Base-by-base conservation (phyloP, 1,140 invertebrate genomes). In the Pogonus chalceus region DNA sequence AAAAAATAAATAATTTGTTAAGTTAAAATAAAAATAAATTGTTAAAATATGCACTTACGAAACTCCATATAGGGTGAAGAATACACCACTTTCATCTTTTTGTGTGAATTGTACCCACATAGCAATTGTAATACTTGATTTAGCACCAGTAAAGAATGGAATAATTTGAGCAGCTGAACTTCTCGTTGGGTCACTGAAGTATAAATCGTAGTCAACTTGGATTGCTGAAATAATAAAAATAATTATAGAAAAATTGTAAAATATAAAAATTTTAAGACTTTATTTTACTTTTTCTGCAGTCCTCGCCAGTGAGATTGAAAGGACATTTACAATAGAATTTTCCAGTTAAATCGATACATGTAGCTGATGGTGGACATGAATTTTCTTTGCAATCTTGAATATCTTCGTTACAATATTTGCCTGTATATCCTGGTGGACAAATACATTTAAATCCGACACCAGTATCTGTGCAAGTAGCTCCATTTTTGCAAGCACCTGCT, bases 21-120 rank as follows among this genome's bases (percentile, higher is more conserved):
- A 46, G 51, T 12, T 47, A 47, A 37, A 10, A 49, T 12, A 51
- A 53, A 31, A 54, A 39, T 20, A 35, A 31, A 48, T 49, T 21
- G 7, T n/a, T 26, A 52, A 56, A 48, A 49, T 55, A 47, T 26
- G n/a, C n/a, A 75, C 75, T 63, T 79, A 89, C 76, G 81, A 79
- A 12, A 94, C 91, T 52, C 82, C 82, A 66, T 96, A 98, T 0
- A 96, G 76, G 0, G 91, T 95, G 60, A 97, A 91, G 79, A 96
- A 94, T 53, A 91, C 89, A 60, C 93, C 94, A 54, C 82, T 83
- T 65, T 91, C 90, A 65, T 93, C 90, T 69, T 84, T 83, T 63
- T 85, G 84, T 2, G 89, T 88, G 60, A 94, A 98, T 69, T 94
- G 90, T 0, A 98, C 90, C 96, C 96, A 98, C 78, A 97, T 82